phyloP scores from a whole-genome alignment of 2,888 invertebrate genomes.

The Thyatira batis region DNA sequence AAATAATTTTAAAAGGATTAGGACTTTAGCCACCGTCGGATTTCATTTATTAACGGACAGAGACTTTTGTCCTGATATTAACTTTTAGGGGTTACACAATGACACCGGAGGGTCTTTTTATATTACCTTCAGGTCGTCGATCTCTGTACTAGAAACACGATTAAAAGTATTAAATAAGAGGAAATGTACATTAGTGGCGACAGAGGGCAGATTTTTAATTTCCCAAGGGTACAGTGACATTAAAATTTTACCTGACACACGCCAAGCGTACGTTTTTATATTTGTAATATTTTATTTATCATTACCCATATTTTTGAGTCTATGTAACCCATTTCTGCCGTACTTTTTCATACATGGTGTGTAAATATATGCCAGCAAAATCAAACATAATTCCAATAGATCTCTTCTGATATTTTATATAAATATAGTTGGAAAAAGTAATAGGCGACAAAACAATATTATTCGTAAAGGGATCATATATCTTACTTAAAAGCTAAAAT shows the following conservation, averaged over 20 bases:
- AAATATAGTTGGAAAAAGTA: no score
- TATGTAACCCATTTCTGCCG: background rate
- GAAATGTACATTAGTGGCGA: constrained; percentile 17
- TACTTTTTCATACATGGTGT: background rate
- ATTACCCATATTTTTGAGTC: constrained; percentile 1
- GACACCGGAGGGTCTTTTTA: constrained; percentile 3
- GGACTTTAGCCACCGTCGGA: constrained; percentile 18
- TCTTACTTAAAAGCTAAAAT: no score
- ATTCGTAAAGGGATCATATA: no score
- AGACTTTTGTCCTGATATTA: constrained; percentile 9
- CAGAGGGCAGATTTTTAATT: constrained; percentile 38
- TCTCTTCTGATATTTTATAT: no score
- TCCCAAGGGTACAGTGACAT: constrained; percentile 35
- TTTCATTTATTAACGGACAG: constrained; percentile 17
- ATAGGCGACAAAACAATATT: no score
- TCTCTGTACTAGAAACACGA: constrained; percentile 12
- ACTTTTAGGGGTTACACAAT: constrained; percentile 13
- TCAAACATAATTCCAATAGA: no score
- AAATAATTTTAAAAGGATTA: constrained; percentile 3
- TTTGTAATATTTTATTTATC: constrained; percentile 4
- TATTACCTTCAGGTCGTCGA: constrained; percentile 5
- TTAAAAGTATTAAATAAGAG: constrained; percentile 26
- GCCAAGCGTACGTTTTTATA: constrained; percentile 3
- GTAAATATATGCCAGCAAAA: no score
- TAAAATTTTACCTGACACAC: constrained; percentile 32